A percentile compares a stretch with the other conserved stretches of the same genome.
Evolutionary conservation across 2,113 vertebrate genomes (phyloP).

Genomic region (Osmerus eperlanus): DNA sequence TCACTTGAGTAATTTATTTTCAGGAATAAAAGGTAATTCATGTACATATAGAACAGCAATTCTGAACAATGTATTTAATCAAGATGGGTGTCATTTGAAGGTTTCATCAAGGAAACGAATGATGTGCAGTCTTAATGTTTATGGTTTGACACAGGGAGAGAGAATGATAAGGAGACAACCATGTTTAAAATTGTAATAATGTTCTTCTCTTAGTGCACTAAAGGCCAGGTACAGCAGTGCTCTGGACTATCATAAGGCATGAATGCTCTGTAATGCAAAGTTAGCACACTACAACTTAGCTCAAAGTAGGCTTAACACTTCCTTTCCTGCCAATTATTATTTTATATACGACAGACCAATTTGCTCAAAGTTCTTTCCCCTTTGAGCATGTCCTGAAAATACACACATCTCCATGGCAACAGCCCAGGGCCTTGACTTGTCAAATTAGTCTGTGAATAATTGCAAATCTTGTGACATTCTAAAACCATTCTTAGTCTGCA

Average conservation of each 20-base stretch:
- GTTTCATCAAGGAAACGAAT: constrained; percentile 3
- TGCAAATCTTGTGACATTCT: background rate
- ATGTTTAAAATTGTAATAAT: no score
- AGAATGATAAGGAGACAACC: no score
- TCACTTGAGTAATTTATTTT: constrained; percentile 1
- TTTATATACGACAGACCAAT: constrained; percentile 4
- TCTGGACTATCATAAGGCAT: background rate
- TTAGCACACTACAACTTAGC: background rate
- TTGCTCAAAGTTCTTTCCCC: background rate
- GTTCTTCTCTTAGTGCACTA: constrained; percentile 17
- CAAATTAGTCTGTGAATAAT: constrained; percentile 5
- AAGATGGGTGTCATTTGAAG: background rate
- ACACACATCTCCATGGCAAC: constrained; percentile 8
- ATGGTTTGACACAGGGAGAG: no score
- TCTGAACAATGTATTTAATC: background rate
- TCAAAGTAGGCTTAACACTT: background rate
- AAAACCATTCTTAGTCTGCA: constrained; percentile 1
- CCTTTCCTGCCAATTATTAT: constrained; percentile 6
- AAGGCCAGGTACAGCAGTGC: background rate
- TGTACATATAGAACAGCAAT: constrained; percentile 4
- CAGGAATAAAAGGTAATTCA: background rate
- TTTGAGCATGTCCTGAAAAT: constrained; percentile 5
- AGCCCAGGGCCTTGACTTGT: constrained; percentile 4
- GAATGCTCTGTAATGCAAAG: background rate
- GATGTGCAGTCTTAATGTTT: background rate